A percentile compares a stretch with the other conserved stretches of the same genome.
phyloP scores from a whole-genome alignment of 2,113 vertebrate species.

The Actenoides hombroni region DNA sequence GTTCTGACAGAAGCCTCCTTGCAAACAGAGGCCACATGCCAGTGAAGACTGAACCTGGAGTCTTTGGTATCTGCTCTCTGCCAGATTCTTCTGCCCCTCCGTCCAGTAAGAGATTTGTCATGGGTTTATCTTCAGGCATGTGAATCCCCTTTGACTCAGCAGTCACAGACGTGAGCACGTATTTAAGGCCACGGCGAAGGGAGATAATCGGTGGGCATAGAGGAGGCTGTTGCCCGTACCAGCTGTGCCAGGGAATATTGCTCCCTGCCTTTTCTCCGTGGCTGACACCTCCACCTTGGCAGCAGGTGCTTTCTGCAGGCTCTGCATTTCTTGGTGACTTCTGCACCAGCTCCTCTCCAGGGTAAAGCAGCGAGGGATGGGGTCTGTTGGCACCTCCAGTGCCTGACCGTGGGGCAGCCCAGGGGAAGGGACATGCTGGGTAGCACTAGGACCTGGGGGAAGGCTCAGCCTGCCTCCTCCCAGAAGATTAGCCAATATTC shows the following conservation, averaged over 20 bases:
- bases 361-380: fast-evolving
- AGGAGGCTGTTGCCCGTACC: fast-evolving
- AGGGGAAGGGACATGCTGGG: neutral
- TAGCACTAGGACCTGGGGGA: conserved; percentile 14
- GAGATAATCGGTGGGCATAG: fast-evolving
- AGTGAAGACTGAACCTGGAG: fast-evolving
- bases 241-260: fast-evolving
- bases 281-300: neutral
- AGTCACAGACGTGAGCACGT: fast-evolving
- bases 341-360: neutral
- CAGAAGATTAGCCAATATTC: conserved; percentile 38
- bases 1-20: neutral
- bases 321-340: fast-evolving
- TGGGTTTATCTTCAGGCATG: neutral
- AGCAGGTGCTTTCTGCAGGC: fast-evolving
- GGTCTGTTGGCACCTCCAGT: fast-evolving
- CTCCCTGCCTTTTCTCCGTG: fast-evolving
- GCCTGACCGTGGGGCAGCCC: neutral
- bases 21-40: fast-evolving
- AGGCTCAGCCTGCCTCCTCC: conserved; percentile 17
- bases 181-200: fast-evolving
- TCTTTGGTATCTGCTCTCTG: fast-evolving
- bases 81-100: neutral
- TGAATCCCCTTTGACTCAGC: neutral
- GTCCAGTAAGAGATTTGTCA: neutral